phyloP scores from a whole-genome alignment of 64 coral and sea anemone genomes.

The Astreopora myriophthalma region DNA sequence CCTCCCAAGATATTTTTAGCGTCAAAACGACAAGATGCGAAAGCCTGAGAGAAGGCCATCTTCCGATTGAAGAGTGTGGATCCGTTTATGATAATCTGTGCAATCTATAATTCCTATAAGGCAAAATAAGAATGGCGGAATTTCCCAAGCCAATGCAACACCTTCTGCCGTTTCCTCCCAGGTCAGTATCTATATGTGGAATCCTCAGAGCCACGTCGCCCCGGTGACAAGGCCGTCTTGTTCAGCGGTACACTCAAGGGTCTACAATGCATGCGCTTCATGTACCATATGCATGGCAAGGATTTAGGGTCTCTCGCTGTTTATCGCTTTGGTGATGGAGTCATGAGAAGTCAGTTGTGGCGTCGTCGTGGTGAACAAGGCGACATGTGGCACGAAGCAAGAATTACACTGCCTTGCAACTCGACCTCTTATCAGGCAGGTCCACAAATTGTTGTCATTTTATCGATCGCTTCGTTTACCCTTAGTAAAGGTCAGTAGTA shows the following conservation, averaged over 20 bases:
- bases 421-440: conserved; percentile 26
- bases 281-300: conserved; percentile 61
- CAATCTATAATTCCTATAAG: no score
- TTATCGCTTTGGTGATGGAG: conserved; percentile 63
- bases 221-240: conserved; percentile 40
- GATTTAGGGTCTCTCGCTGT: conserved; percentile 42
- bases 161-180: neutral
- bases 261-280: conserved; percentile 64
- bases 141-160: neutral
- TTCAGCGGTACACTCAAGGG: conserved; percentile 57
- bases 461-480: no score
- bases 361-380: conserved; percentile 60
- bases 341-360: conserved; percentile 50
- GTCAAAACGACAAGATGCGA: neutral
- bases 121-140: no score
- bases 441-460: neutral
- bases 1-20: neutral
- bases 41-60: no score
- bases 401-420: conserved; percentile 30
- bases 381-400: conserved; percentile 57
- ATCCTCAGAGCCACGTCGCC: conserved; percentile 46
- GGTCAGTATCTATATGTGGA: conserved; percentile 56
- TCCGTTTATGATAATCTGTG: no score
- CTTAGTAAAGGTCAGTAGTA: no score
- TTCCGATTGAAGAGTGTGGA: no score